Conservation (phyloP, 2,113 vertebrate genomes). For the Corythoichthys haematopterus region DNA sequence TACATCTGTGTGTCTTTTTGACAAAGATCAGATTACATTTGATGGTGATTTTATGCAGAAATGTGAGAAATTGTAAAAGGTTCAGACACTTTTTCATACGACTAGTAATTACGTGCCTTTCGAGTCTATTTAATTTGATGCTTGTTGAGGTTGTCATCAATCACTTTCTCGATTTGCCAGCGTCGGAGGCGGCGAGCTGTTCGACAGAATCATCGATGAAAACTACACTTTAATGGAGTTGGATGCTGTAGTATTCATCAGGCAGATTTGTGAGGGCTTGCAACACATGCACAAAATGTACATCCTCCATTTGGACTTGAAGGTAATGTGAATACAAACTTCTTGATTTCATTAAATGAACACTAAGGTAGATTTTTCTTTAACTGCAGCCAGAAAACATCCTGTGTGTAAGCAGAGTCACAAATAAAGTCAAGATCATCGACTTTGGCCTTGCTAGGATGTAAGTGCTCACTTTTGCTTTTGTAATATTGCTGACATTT, state of each 20-base stretch:
- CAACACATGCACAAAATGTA: conserved; percentile 97
- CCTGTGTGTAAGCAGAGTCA: conserved; percentile 72
- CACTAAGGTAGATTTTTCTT: conserved; percentile 1
- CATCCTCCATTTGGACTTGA: conserved; percentile 92
- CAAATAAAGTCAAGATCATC: conserved; percentile 76
- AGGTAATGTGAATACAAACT: conserved; percentile 71
- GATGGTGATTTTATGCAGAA: no score
- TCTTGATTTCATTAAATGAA: neutral
- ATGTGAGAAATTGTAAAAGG: no score
- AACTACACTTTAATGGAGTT: conserved; percentile 91
- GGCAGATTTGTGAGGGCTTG: conserved; percentile 93
- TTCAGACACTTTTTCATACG: no score
- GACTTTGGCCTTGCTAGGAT: conserved; percentile 75
- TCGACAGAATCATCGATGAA: conserved; percentile 91
- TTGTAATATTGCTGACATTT: neutral
- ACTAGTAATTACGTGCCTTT: no score
- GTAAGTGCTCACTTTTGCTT: conserved; percentile 44
- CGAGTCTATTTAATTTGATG: neutral
- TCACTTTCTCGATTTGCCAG: conserved; percentile 34
- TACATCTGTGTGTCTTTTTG: no score
- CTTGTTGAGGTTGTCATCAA: neutral
- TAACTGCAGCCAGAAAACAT: conserved; percentile 74
- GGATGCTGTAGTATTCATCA: conserved; percentile 87
- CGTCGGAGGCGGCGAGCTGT: conserved; percentile 75
- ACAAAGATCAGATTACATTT: neutral